Evolutionary conservation across 1,140 invertebrate genomes (phyloP), one percentile per base, ranked within the genome.

Genomic region (Bombus turneri): DNA sequence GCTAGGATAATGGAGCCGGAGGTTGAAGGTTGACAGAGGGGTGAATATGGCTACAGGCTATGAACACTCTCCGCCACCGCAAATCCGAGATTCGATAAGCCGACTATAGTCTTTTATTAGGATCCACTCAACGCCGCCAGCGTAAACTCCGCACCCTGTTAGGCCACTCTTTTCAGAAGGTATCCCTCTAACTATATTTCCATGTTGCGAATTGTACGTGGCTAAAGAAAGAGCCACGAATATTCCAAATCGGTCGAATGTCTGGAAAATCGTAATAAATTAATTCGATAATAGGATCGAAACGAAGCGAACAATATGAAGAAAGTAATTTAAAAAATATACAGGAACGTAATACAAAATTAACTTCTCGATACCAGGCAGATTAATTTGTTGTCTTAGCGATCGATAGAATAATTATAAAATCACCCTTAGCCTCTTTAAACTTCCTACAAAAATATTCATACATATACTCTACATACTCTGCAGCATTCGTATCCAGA

Each of bases 51-150:
- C 89, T 90, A 85, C 82, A 84, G 88, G 90, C 90, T 85, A 90
- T 83, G 86, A 90, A 85, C 89, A 68, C 77, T 84, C 84, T 81
- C 69, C 83, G 85, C 75, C 81, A 88, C 90, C 88, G 85, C 90
- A 90, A 90, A 83, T 84, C 81, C 84, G 69, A 83, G 85, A 91
- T 91, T 88, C 90, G 90, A 91, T 91, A 91, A 91, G 88, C 88
- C 88, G 80, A 77, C 83, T 87, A 88, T 76, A 83, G 78, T 73
- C 89, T 88, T 88, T 88, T 91, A 91, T 91, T 91, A 89, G 85
- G 79, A 91, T 90, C 83, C 82, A 88, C 83, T 91, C 86, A 80
- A 81, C 87, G 78, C 80, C 77, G 81, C 73, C 81, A 81, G 57
- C 83, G 83, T 81, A 81, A 77, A 71, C 73, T 82, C 62, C 79